Evolutionary conservation across 2,113 vertebrate species (phyloP), one percentile per base, ranked within the genome.

Genomic region (Sminthopsis crassicaudata): DNA sequence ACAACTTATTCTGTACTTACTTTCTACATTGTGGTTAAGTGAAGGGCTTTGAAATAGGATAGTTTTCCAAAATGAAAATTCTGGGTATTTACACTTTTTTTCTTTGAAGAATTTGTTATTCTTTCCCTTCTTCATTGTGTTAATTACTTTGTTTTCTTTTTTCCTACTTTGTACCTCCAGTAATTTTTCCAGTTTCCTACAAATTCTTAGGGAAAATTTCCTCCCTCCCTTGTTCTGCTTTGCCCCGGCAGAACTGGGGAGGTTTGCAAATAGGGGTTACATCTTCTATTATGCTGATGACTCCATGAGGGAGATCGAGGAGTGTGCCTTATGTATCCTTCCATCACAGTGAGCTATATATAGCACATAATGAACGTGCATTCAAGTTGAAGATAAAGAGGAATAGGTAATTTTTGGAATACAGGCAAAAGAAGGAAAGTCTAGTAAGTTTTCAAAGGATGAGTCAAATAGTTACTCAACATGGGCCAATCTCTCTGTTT

Each of bases 131-230:
- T 27, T 50, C 46, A 11, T 90, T 27, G 8, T 89, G 27, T 60
- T 60, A 30, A 12, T 26, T 30, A 60, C 8, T 60, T 60, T 57
- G 8, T 27, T 48, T 30, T n/a, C 30, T 30, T 67, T 36, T 25
- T 0, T 36, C 91, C 76, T 91, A 91, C 54, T 96, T 97, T 95
- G 91, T 91, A 95, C 91, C 96, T 90, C 96, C 92, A 94, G 91
- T 90, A 96, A 89, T 94, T 2, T 95, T 97, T 91, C 88, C 46
- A 46, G 23, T 48, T 46, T 97, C 95, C 91, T 96, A 95, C 46
- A 46, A 27, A 27, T 12, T 90, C 46, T 50, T 27, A 11, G 42
- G 42, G 23, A 46, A 24, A 24, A 26, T 48, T 50, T 50, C 89
- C 46, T 27, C 46, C 42, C 89, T 90, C 36, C 9, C 89, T 11